phyloP scores from a whole-genome alignment of 2,888 invertebrate species.

The Apantesis nais region DNA sequence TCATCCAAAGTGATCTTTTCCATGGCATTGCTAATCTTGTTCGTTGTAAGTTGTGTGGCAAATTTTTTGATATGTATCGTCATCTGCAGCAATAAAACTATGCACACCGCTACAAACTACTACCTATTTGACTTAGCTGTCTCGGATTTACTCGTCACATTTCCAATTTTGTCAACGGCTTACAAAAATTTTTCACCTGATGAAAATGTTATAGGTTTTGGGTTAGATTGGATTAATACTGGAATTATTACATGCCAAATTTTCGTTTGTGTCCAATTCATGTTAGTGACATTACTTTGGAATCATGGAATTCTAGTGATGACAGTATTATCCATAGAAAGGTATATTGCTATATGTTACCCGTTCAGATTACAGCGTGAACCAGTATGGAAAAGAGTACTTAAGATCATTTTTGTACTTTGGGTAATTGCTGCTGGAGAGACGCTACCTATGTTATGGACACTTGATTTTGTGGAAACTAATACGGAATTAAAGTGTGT shows the following conservation, averaged over 20 bases:
- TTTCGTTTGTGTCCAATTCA: conserved; percentile 36
- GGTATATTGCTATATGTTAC: conserved; percentile 49
- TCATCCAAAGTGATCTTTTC: conserved; percentile 33
- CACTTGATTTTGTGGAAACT: conserved; percentile 39
- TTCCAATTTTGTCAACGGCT: conserved; percentile 62
- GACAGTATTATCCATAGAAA: conserved; percentile 47
- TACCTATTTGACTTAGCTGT: conserved; percentile 74
- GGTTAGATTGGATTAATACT: no score
- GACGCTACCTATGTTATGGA: conserved; percentile 34
- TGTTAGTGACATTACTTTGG: conserved; percentile 41
- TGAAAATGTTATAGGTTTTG: background rate
- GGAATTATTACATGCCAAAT: conserved; percentile 32
- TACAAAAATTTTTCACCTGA: conserved; percentile 28
- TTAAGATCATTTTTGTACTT: conserved; percentile 39
- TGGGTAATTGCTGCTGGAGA: conserved; percentile 49
- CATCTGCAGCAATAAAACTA: conserved; percentile 67
- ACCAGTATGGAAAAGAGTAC: conserved; percentile 38
- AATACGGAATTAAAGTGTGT: conserved; percentile 39
- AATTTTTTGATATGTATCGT: conserved; percentile 76
- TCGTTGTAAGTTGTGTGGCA: conserved; percentile 53
- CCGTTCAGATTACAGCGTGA: conserved; percentile 41
- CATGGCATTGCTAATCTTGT: conserved; percentile 32
- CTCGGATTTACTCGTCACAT: conserved; percentile 68
- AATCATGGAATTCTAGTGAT: conserved; percentile 48
- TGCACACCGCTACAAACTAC: conserved; percentile 75